A percentile compares a stretch with the other conserved stretches of the same genome.
Evolutionary conservation across 2,797 vertebrate species (phyloP).

Genomic region (Silurus aristotelis): DNA sequence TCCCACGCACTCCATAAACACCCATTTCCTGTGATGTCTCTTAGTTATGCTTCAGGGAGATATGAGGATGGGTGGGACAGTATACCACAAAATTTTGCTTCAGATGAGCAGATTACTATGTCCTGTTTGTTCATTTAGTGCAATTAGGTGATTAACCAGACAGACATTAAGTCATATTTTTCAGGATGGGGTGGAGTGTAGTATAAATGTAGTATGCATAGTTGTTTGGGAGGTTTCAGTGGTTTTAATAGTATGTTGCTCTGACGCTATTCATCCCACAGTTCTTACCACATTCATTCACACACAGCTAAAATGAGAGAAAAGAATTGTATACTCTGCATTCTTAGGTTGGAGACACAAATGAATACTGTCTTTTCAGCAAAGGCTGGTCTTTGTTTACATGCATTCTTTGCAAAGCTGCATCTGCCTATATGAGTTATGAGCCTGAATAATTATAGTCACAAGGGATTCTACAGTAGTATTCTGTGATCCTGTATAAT

Average conservation of each 20-base stretch:
- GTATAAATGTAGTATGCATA: neutral
- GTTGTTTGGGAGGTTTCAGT: constrained; percentile 28
- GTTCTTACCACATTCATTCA: constrained; percentile 52
- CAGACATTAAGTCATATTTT: constrained; percentile 49
- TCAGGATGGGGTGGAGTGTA: constrained; percentile 39
- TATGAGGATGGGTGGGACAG: constrained; percentile 65
- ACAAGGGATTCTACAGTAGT: constrained; percentile 64
- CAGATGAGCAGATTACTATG: constrained; percentile 54
- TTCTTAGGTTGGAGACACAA: constrained; percentile 62
- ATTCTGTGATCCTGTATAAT: constrained; percentile 64
- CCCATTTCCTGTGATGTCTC: constrained; percentile 67
- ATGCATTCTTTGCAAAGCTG: constrained; percentile 58
- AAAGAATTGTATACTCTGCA: constrained; percentile 45
- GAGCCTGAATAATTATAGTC: constrained; percentile 63
- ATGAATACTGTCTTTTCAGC: constrained; percentile 72
- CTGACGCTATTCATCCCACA: constrained; percentile 31
- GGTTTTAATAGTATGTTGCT: constrained; percentile 43
- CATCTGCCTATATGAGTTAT: constrained; percentile 71
- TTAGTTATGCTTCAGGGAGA: constrained; percentile 59
- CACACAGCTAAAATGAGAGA: constrained; percentile 17
- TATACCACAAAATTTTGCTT: constrained; percentile 47
- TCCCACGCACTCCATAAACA: constrained; percentile 65
- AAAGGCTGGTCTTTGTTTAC: constrained; percentile 69
- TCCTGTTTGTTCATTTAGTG: constrained; percentile 49
- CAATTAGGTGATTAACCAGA: constrained; percentile 63